Percentiles rank a stretch among this genome's conserved stretches.
Evolutionary conservation across 2,888 invertebrate genomes (phyloP).

Genomic region (Drosophila basisetae): DNA sequence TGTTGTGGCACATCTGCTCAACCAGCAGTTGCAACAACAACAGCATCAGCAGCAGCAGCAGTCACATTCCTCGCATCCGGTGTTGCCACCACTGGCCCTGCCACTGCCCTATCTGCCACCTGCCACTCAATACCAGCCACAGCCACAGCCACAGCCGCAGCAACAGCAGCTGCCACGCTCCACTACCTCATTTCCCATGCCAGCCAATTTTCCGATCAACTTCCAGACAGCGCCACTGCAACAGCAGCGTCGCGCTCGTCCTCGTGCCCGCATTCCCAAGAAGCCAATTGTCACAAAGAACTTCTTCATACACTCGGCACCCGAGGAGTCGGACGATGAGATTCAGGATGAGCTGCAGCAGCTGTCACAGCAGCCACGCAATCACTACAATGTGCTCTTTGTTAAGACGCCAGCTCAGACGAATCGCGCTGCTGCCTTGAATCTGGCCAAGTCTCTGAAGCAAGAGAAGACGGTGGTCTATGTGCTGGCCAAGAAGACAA

Average conservation of each 20-base stretch:
- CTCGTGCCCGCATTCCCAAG: slow-evolving; percentile 74
- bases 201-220: slow-evolving; percentile 64
- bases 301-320: slow-evolving; percentile 84
- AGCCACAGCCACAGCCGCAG: slow-evolving; percentile 8
- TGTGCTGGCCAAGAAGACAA: slow-evolving; percentile 84
- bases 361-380: slow-evolving; percentile 80
- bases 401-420: slow-evolving; percentile 84
- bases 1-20: slow-evolving; percentile 50
- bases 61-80: slow-evolving; percentile 51
- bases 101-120: slow-evolving; percentile 71
- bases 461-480: slow-evolving; percentile 85
- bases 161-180: slow-evolving; percentile 29
- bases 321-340: slow-evolving; percentile 84
- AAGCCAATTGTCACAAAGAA: slow-evolving; percentile 84
- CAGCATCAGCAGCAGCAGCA: slow-evolving; percentile 46
- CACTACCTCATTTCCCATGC: slow-evolving; percentile 66
- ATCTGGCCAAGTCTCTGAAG: slow-evolving; percentile 81
- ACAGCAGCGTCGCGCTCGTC: slow-evolving; percentile 74
- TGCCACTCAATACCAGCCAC: slow-evolving; percentile 51
- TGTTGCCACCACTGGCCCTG: slow-evolving; percentile 59
- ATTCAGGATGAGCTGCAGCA: slow-evolving; percentile 82
- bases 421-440: slow-evolving; percentile 79
- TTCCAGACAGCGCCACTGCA: slow-evolving; percentile 74
- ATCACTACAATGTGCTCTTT: slow-evolving; percentile 85
- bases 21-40: slow-evolving; percentile 68